Percentiles rank a stretch among this genome's conserved stretches.
Evolutionary conservation across 2,113 vertebrate species (phyloP).

Genomic region (Sarotherodon lohbergeri): DNA sequence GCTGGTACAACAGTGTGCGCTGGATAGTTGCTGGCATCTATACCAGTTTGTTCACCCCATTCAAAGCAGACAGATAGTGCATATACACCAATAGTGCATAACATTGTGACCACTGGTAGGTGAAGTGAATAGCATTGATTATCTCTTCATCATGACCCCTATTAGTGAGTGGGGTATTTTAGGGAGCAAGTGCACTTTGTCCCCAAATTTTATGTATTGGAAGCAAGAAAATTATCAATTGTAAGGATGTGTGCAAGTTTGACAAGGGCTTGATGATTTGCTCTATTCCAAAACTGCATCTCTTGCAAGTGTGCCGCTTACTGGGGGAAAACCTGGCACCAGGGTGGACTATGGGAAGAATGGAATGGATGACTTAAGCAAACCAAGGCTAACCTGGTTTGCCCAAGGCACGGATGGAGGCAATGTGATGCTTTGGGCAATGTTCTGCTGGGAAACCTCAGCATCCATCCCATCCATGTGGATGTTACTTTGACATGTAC

Average conservation of each 20-base stretch:
- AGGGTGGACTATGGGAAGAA: background rate
- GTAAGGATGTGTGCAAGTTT: background rate
- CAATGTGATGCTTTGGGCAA: background rate
- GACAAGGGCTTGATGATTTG: background rate
- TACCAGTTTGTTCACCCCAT: background rate
- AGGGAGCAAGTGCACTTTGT: background rate
- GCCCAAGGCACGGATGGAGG: background rate
- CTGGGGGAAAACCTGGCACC: fast-evolving
- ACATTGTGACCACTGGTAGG: background rate
- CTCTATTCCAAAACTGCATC: background rate
- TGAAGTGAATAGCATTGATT: background rate
- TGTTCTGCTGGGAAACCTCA: background rate
- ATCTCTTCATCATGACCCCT: background rate
- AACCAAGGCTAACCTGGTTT: background rate
- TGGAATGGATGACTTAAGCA: background rate
- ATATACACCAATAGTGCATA: background rate
- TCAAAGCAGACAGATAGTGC: background rate
- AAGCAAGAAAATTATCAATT: background rate
- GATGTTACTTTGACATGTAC: background rate
- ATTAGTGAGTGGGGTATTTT: background rate
- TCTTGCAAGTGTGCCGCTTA: fast-evolving
- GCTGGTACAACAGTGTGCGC: background rate
- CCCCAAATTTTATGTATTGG: background rate
- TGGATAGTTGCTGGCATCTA: background rate
- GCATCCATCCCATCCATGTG: background rate